These are phyloP conservation scores for Tragelaphus eurycerus DNA, from an alignment of 2,797 vertebrate genomes.

Conservation along the genomic window DNA sequence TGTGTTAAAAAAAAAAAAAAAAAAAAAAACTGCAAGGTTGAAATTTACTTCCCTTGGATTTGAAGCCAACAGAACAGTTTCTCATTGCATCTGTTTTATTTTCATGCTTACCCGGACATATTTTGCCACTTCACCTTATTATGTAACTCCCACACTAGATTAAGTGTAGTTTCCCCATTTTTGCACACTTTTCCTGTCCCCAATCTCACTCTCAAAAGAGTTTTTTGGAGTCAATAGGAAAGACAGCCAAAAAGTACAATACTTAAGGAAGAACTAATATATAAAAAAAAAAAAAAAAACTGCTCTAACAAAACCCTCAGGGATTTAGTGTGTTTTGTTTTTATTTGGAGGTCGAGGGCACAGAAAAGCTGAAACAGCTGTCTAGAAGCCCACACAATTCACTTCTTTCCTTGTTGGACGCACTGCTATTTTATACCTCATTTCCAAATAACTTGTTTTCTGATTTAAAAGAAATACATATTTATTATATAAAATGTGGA, in stretches of 20 bases:
- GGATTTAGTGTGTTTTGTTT: neutral
- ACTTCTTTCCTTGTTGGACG: neutral
- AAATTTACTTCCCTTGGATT: slow-evolving; percentile 20
- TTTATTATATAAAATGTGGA: neutral
- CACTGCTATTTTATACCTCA: neutral
- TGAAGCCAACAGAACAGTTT: neutral
- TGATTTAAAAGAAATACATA: slow-evolving; percentile 20
- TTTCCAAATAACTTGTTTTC: slow-evolving; percentile 44
- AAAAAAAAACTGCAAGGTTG: neutral
- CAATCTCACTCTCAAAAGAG: neutral
- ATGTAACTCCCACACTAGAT: neutral
- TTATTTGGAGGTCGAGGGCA: neutral
- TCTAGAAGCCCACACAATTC: neutral
- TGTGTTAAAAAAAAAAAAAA: neutral
- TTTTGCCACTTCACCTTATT: neutral
- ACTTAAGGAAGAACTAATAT: slow-evolving; percentile 22
- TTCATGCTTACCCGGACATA: neutral
- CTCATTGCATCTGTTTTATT: slow-evolving; percentile 28
- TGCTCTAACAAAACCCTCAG: neutral
- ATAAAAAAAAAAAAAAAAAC: neutral
- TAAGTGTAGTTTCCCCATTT: slow-evolving; percentile 5
- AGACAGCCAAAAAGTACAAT: slow-evolving; percentile 34
- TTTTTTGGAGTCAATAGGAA: neutral
- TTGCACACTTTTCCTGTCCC: neutral
- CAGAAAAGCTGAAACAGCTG: neutral